These are phyloP conservation scores for Melopsittacus undulatus DNA, from an alignment of 2,797 vertebrate genomes.

Conservation along the genomic window DNA sequence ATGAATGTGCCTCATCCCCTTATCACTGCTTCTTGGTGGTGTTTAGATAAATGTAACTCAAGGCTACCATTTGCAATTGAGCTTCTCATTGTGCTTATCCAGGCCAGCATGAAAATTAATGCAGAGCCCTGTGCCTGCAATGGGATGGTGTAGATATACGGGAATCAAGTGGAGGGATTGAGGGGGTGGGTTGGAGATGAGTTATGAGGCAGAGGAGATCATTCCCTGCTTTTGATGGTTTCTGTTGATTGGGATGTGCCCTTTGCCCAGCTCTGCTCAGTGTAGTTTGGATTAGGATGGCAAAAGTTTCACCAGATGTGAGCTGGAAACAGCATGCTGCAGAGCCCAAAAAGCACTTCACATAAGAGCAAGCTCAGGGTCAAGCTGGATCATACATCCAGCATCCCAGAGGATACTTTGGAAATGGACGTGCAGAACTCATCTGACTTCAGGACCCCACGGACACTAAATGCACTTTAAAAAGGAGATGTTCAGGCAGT, in stretches of 20 bases:
- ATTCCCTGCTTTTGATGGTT: background rate
- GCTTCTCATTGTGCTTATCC: background rate
- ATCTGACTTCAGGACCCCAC: background rate
- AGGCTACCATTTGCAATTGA: background rate
- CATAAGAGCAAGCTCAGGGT: background rate
- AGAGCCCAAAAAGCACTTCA: background rate
- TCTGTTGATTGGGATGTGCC: background rate
- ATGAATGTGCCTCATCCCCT: background rate
- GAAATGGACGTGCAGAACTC: background rate
- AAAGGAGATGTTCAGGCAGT: background rate
- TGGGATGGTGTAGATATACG: background rate
- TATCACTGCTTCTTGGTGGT: background rate
- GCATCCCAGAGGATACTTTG: accelerated
- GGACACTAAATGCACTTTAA: background rate
- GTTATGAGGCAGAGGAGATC: accelerated
- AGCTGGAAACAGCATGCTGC: background rate
- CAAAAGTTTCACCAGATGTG: background rate
- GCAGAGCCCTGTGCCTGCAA: accelerated
- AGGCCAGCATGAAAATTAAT: background rate
- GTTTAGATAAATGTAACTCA: conserved; percentile 43
- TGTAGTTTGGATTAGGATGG: accelerated
- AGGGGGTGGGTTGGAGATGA: background rate
- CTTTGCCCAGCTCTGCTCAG: background rate
- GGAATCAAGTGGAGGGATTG: background rate
- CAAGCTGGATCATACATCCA: background rate